Base-by-base conservation (phyloP, 2,797 vertebrate species). In the Podarcis lilfordi region DNA sequence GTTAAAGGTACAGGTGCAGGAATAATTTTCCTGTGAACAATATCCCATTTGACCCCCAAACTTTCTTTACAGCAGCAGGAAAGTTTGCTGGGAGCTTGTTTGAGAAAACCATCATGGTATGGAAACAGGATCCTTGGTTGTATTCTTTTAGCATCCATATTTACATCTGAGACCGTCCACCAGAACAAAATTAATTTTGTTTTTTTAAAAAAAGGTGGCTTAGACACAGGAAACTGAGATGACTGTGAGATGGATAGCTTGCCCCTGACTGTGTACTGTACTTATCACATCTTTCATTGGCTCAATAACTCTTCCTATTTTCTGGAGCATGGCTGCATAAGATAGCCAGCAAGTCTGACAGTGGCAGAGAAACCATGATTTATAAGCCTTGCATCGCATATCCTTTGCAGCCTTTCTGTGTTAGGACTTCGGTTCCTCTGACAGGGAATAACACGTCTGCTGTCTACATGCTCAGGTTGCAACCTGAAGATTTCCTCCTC, bases 101-200 rank as follows among this genome's bases (percentile, higher is more conserved):
- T 40, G 68, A 59, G 25, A 21, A 59, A 17, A 71, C 25, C 5
- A 37, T 32, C 43, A 35, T 66, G 86, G n/a, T 77, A 84, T 78
- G 40, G 86, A 11, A 21, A 86, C 64, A 88, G 75, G 75, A 66
- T 69, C 43, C 59, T 84, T 61, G 19, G 35, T 81, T 66, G 21
- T 8, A 6, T 86, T 93, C 90, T 90, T 90, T 55, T 3, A 80
- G 19, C 69, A 85, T 82, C 84, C n/a, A 68, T 50, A 11, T 75
- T 74, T 43, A 29, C 35, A 85, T 37, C 45, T 90, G 45, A 55
- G 25, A 4, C 17, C 84, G 9, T 86, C 9, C 85, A 83, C 17
- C 43, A 35, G 69, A 1, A 69, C 61, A 40, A 85, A 68, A 74
- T 50, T 80, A 4, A 69, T 66, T 74, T 74, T 74, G n/a, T 74